Evolutionary conservation across 53 echinoderm and acorn worm genomes (phyloP).

Genomic region (Patiria pectinifera): DNA sequence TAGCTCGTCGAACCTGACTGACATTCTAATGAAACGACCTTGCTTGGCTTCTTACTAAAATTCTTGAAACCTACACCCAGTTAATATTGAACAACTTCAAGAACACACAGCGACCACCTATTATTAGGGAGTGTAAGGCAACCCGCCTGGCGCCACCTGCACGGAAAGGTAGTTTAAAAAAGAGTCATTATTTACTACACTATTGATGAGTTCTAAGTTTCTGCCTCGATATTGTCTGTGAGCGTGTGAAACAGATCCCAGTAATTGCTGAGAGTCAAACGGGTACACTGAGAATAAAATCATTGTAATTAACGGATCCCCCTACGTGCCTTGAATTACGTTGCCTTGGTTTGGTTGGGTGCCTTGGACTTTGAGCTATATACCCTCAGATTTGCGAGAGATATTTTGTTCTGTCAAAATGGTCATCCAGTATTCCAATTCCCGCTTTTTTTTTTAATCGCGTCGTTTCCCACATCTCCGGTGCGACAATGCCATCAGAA

Average conservation of each 20-base stretch:
- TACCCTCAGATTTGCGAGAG: neutral
- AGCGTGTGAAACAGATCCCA: slow-evolving; percentile 29
- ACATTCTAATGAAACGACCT: neutral
- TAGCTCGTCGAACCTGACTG: neutral
- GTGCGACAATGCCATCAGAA: neutral
- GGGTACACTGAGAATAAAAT: slow-evolving; percentile 34
- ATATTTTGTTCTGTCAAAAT: neutral
- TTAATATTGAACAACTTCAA: neutral
- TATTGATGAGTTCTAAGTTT: slow-evolving; percentile 33
- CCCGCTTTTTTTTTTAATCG: neutral
- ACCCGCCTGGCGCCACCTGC: neutral
- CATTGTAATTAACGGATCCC: slow-evolving; percentile 43
- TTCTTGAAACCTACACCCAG: neutral
- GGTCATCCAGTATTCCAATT: slow-evolving; percentile 4
- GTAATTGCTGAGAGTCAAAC: neutral
- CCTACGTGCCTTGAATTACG: slow-evolving; percentile 37
- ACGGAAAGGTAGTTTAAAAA: neutral
- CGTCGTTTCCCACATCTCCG: neutral
- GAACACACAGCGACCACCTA: neutral
- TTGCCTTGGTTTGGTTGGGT: slow-evolving; percentile 20
- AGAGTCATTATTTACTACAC: neutral
- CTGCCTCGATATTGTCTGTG: neutral
- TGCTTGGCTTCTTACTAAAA: neutral
- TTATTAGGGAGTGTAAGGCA: neutral
- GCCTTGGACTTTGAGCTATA: slow-evolving; percentile 25